Percentiles rank a stretch among this genome's conserved stretches.
These are phyloP conservation scores for Helicoverpa armigera DNA, from an alignment of 1,140 invertebrate species.

Conservation along the genomic window DNA sequence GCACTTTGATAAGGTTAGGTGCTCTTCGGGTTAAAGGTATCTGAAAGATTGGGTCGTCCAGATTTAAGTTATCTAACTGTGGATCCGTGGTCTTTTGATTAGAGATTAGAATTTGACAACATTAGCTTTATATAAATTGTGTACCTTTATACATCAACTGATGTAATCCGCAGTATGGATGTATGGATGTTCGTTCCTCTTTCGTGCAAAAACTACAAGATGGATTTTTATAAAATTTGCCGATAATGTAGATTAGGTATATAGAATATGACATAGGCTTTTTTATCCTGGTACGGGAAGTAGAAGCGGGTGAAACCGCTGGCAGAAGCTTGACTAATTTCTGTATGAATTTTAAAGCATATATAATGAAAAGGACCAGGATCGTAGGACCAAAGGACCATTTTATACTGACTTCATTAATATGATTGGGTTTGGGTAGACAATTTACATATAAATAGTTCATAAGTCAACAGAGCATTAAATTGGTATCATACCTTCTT, in stretches of 20 bases:
- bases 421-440: background rate
- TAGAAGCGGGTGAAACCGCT: too few relatives aligned
- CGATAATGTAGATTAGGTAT: too few relatives aligned
- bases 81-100: too few relatives aligned
- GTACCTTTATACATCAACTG: too few relatives aligned
- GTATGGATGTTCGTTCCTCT: too few relatives aligned
- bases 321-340: background rate
- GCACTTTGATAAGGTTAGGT: background rate
- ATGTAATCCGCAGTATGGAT: too few relatives aligned
- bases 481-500: conserved; percentile 17
- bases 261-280: too few relatives aligned
- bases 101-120: too few relatives aligned
- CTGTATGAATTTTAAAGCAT: background rate
- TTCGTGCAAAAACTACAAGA: too few relatives aligned
- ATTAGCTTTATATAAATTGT: too few relatives aligned
- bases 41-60: background rate
- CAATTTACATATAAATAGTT: conserved; percentile 41
- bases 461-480: conserved; percentile 19
- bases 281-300: too few relatives aligned
- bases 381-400: background rate
- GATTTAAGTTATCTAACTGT: background rate
- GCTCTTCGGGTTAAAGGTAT: background rate
- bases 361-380: background rate
- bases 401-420: background rate
- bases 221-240: too few relatives aligned